These are phyloP conservation scores for Parnassius orleans DNA, from an alignment of 2,888 invertebrate species.

Conservation along the genomic window DNA sequence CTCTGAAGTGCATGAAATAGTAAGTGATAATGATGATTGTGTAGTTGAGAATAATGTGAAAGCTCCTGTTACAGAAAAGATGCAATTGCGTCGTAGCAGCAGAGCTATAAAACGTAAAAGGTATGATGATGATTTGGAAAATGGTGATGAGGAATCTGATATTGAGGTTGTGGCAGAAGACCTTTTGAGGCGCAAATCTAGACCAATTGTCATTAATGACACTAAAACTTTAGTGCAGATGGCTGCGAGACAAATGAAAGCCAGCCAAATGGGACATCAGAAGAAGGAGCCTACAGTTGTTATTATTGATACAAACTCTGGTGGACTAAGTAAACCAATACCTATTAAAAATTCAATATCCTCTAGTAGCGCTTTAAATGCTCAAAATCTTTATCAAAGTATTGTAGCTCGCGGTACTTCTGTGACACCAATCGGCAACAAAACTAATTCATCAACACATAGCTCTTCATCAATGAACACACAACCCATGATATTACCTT, in stretches of 20 bases:
- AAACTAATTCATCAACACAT: slow-evolving; percentile 51
- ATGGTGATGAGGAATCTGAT: slow-evolving; percentile 82
- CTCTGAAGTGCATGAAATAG: slow-evolving; percentile 65
- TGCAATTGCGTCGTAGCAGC: slow-evolving; percentile 57
- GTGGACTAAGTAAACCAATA: slow-evolving; percentile 82
- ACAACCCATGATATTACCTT: slow-evolving; percentile 87
- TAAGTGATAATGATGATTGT: slow-evolving; percentile 75
- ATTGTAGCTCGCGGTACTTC: slow-evolving; percentile 67
- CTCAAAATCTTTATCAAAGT: slow-evolving; percentile 83
- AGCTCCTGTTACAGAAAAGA: slow-evolving; percentile 38
- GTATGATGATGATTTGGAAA: slow-evolving; percentile 76
- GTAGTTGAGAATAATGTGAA: slow-evolving; percentile 47
- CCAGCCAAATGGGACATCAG: slow-evolving; percentile 43
- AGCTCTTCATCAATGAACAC: slow-evolving; percentile 56
- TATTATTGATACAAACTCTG: slow-evolving; percentile 89
- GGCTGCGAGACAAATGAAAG: slow-evolving; percentile 77
- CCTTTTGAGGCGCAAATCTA: slow-evolving; percentile 63
- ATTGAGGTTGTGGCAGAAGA: slow-evolving; percentile 84
- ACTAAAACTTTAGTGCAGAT: slow-evolving; percentile 86
- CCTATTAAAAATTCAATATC: slow-evolving; percentile 46
- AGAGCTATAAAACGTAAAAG: slow-evolving; percentile 76
- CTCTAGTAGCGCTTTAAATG: slow-evolving; percentile 74
- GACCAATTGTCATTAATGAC: slow-evolving; percentile 84
- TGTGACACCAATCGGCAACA: slow-evolving; percentile 59
- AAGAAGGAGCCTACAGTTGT: slow-evolving; percentile 89